These are phyloP conservation scores for Ptychadena robeensis DNA, from an alignment of 2,797 vertebrate species.

Conservation along the genomic window DNA sequence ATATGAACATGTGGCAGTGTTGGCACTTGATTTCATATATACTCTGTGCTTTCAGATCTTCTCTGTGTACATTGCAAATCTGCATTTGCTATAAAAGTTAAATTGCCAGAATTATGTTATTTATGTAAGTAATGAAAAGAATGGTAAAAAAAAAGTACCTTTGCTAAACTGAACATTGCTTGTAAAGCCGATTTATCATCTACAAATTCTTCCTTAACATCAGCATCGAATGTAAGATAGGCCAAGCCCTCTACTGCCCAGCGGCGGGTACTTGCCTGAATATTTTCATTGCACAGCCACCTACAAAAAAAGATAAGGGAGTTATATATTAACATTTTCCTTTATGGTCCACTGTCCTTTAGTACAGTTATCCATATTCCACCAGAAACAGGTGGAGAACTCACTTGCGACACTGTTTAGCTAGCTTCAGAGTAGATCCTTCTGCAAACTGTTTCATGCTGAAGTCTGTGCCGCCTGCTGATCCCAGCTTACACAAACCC, in stretches of 20 bases:
- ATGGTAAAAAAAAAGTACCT: constrained; percentile 74
- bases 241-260: constrained; percentile 97
- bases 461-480: constrained; percentile 94
- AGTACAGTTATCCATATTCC: not conserved
- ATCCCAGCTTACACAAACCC: constrained; percentile 97
- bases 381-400: constrained; percentile 57
- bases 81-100: not conserved
- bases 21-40: too few relatives aligned
- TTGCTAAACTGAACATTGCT: constrained; percentile 92
- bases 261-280: constrained; percentile 84
- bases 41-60: too few relatives aligned
- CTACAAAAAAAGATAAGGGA: constrained; percentile 67
- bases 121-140: not conserved
- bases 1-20: too few relatives aligned
- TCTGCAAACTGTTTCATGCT: constrained; percentile 99
- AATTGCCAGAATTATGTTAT: not conserved
- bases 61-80: too few relatives aligned
- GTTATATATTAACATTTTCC: not conserved
- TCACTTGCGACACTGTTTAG: constrained; percentile 97
- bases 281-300: constrained; percentile 91
- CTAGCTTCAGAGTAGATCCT: constrained; percentile 93
- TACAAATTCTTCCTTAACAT: constrained; percentile 95
- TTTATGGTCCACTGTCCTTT: not conserved
- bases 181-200: constrained; percentile 88
- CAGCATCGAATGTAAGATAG: constrained; percentile 97